phyloP scores from a whole-genome alignment of 2,113 vertebrate species.

The Gymnocephalus cernua region DNA sequence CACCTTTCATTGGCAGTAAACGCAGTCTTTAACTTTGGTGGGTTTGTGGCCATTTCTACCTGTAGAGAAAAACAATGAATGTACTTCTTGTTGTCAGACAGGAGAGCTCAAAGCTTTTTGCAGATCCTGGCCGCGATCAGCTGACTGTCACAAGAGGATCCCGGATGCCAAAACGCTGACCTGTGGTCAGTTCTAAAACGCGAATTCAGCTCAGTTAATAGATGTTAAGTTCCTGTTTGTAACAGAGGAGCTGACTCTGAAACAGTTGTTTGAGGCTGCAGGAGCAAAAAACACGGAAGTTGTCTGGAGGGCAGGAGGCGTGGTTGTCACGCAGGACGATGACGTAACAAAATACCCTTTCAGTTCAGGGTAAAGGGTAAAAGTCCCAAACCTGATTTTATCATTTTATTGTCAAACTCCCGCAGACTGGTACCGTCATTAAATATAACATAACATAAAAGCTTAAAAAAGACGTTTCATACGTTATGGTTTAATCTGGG shows the following conservation, averaged over 20 bases:
- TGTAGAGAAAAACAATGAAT: neutral
- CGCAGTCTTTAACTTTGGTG: slow-evolving; percentile 71
- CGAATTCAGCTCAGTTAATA: neutral
- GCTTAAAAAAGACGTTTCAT: too few relatives aligned
- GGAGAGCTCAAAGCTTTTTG: neutral
- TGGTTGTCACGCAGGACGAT: neutral
- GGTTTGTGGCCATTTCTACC: slow-evolving; percentile 70
- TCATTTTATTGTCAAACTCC: too few relatives aligned
- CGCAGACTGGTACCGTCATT: too few relatives aligned
- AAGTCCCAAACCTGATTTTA: too few relatives aligned
- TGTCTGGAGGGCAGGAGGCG: neutral
- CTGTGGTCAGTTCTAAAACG: slow-evolving; percentile 61
- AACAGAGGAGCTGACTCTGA: slow-evolving; percentile 27
- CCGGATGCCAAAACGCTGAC: slow-evolving; percentile 45
- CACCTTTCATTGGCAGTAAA: slow-evolving; percentile 76
- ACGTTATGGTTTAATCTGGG: too few relatives aligned
- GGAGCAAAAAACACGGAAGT: slow-evolving; percentile 60
- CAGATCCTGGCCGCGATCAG: slow-evolving; percentile 57
- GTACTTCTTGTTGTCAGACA: neutral
- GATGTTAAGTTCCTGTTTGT: neutral
- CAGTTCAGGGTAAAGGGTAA: too few relatives aligned
- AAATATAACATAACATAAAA: too few relatives aligned
- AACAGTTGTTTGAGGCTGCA: slow-evolving; percentile 13
- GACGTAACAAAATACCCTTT: neutral
- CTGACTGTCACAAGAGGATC: slow-evolving; percentile 69